phyloP scores from a whole-genome alignment of 2,888 invertebrate species.

The Diadromus collaris region DNA sequence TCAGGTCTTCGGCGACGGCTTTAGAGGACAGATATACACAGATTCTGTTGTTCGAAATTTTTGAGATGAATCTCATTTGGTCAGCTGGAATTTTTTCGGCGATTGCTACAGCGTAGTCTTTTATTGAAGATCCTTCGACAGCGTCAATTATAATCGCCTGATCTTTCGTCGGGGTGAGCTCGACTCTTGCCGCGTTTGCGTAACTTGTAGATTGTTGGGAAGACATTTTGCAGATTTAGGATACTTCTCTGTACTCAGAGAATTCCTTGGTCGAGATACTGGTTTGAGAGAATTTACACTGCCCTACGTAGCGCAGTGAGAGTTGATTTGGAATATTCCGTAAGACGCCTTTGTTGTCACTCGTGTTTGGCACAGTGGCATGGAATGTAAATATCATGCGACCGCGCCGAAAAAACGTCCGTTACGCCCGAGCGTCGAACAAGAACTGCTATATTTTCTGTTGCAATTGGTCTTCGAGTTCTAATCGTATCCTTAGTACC shows the following conservation, averaged over 20 bases:
- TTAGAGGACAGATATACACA: slow-evolving; percentile 42
- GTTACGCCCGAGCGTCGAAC: slow-evolving; percentile 23
- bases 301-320: neutral
- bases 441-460: too few species aligned
- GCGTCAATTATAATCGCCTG: slow-evolving; percentile 44
- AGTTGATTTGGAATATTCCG: neutral
- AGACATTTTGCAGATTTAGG: neutral
- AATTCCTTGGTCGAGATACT: neutral
- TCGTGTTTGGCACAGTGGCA: slow-evolving; percentile 25
- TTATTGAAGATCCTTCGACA: slow-evolving; percentile 19
- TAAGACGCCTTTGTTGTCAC: neutral
- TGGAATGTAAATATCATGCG: slow-evolving; percentile 19
- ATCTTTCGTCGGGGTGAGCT: slow-evolving; percentile 34
- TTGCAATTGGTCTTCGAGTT: too few species aligned
- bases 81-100: slow-evolving; percentile 32
- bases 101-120: slow-evolving; percentile 31
- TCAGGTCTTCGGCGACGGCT: slow-evolving; percentile 30
- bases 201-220: neutral
- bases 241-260: slow-evolving; percentile 35
- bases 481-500: too few species aligned
- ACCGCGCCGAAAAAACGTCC: slow-evolving; percentile 22
- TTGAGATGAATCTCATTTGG: slow-evolving; percentile 41
- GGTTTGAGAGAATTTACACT: neutral
- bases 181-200: slow-evolving; percentile 14
- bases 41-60: slow-evolving; percentile 44